Base-by-base conservation (phyloP, 2,888 invertebrate species). In the Pseudococcus viburni region DNA sequence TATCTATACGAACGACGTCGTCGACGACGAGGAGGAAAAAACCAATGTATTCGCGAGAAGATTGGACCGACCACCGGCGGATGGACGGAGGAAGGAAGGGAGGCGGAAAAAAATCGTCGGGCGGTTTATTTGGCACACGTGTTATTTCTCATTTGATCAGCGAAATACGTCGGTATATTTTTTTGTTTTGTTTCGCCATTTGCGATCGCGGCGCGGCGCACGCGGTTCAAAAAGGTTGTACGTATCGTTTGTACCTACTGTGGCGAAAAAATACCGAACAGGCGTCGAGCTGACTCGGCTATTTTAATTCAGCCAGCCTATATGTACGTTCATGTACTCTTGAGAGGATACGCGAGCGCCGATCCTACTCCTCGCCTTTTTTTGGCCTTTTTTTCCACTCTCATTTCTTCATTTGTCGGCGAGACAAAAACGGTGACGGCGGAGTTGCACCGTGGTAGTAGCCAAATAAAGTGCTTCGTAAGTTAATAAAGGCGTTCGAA, bases 51-150 rank as follows among this genome's bases (percentile, higher is more conserved):
- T n/a, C 26, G 26, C 26, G 26, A 33, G 26, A 33, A 33, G 26
- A 33, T 33, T 33, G 26, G 26, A 33, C 26, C 26, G 26, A 33
- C 26, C 26, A 33, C 26, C 26, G 26, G 3, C 1, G 26, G 3
- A 33, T 33, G 26, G 26, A 1, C 26, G 26, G 64, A 6, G 22
- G 22, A 64, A 64, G 59, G 64, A 19, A 9, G 22, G 22, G 19
- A 64, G 64, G 19, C 9, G 64, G 22, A 64, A 9, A n/a, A 59
- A 59, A 59, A 59, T 17, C 59, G 46, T n/a, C 64, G 64, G 19
- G 26, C 19, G 77, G 77, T 77, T 77, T 77, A 77, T 77, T 77
- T 77, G 77, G 77, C 77, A 77, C 77, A 39, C 77, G 77, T 77
- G 77, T 39, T 77, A 77, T 39, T 33, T 77, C 77, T 39, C 77